These are phyloP conservation scores for Lithosia quadra DNA, from an alignment of 2,888 invertebrate species.

Conservation along the genomic window DNA sequence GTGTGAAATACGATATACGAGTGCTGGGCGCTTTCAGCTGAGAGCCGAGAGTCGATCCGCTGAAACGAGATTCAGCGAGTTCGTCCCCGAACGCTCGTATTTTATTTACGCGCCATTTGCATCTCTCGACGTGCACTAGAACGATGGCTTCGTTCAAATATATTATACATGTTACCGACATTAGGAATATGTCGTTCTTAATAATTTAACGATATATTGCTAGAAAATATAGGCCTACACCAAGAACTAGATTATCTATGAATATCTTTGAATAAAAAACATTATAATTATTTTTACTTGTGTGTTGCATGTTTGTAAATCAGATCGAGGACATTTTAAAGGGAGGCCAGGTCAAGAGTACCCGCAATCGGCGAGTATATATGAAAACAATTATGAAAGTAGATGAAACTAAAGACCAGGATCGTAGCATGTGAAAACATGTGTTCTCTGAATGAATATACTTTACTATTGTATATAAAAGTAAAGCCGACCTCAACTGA, in stretches of 20 bases:
- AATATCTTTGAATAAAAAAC: too few relatives aligned
- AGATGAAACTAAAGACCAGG: background rate
- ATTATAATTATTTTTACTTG: too few relatives aligned
- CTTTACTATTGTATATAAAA: too few relatives aligned
- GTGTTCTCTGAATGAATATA: too few relatives aligned
- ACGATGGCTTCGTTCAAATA: slow-evolving; percentile 48
- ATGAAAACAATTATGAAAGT: background rate
- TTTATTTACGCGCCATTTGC: slow-evolving; percentile 80
- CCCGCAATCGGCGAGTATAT: background rate
- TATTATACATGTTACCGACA: slow-evolving; percentile 31
- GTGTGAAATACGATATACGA: slow-evolving; percentile 57
- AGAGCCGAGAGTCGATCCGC: slow-evolving; percentile 26
- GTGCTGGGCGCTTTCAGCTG: slow-evolving; percentile 23
- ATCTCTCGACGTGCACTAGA: slow-evolving; percentile 54
- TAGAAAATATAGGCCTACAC: slow-evolving; percentile 38
- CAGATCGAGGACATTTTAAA: too few relatives aligned
- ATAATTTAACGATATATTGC: slow-evolving; percentile 29
- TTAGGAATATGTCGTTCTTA: slow-evolving; percentile 31
- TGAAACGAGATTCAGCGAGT: slow-evolving; percentile 48
- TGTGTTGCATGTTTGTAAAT: too few relatives aligned
- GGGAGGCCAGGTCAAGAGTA: too few relatives aligned
- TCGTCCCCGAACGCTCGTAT: slow-evolving; percentile 63
- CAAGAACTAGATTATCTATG: slow-evolving; percentile 13
- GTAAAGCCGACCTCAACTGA: too few relatives aligned
- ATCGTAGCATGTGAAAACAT: background rate